A percentile compares a stretch with the other conserved stretches of the same genome.
These are phyloP conservation scores for Platysteira castanea DNA, from an alignment of 2,113 vertebrate genomes.

Conservation along the genomic window DNA sequence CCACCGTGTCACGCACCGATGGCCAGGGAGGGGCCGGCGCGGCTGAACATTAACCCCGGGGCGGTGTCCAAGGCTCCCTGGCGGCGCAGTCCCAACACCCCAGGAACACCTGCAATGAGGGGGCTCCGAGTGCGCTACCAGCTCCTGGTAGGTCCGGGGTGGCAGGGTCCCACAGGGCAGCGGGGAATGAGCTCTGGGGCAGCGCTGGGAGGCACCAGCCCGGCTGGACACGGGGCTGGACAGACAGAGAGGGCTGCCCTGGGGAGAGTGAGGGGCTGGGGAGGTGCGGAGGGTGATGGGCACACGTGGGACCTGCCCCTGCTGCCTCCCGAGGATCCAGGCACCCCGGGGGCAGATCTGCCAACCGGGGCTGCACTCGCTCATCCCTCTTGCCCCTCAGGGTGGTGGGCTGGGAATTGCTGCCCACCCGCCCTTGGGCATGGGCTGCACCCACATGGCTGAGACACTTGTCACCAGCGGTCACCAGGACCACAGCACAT, in stretches of 20 bases:
- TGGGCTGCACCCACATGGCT: neutral
- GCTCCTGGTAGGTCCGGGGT: neutral
- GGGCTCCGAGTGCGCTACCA: neutral
- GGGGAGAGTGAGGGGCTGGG: neutral
- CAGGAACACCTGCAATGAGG: neutral
- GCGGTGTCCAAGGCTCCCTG: fast-evolving
- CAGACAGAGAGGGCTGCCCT: fast-evolving
- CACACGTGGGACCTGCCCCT: fast-evolving
- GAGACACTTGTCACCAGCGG: neutral
- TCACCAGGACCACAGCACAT: neutral
- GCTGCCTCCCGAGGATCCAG: neutral
- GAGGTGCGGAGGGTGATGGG: neutral
- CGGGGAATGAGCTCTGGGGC: neutral
- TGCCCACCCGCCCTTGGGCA: neutral
- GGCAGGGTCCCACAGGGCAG: fast-evolving
- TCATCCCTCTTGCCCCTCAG: too few relatives aligned
- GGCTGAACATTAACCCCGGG: neutral
- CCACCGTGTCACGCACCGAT: fast-evolving
- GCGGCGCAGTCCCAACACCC: neutral
- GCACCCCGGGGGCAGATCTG: too few relatives aligned
- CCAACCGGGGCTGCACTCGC: neutral
- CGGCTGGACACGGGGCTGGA: fast-evolving
- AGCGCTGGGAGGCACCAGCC: neutral
- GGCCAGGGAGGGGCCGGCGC: neutral
- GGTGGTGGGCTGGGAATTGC: neutral